Base-by-base conservation (phyloP, 2,888 invertebrate genomes). In the Drosophila koepferae region DNA sequence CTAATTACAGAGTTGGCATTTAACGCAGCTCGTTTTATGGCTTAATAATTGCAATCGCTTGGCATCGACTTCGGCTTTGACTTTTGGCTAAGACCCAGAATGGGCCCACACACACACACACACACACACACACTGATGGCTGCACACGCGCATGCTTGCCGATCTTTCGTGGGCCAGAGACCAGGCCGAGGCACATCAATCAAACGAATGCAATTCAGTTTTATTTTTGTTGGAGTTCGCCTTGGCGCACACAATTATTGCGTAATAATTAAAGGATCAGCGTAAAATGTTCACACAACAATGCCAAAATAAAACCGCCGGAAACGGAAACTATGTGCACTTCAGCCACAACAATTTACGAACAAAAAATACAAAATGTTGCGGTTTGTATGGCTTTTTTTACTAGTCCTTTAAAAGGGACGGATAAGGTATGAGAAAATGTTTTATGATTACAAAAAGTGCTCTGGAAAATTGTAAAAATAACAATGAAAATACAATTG, bases 1-100 rank as follows among this genome's bases (percentile, higher is more conserved):
- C 91, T 91, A 91, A 91, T 91, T 91, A 91, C 90, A 91, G 91
- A 79, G 83, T 74, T 68, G 79, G 80, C 78, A 86, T 81, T 90
- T 87, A 80, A 74, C 78, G 78, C 70, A 81, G 74, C 65, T 63
- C 75, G 80, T 83, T 88, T 90, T 90, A 90, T 84, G 84, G 74
- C 89, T 90, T 82, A 82, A 89, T 90, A 86, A 89, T 90, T 90
- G 84, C 81, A 73, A 75, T 81, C 85, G 79, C 12, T 72, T 78
- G 55, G 63, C 73, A 31, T 38, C 46, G 72, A 43, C 67, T 74
- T 69, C 31, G 55, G 56, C 64, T 72, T 60, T 54, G 77, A 62
- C 51, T 58, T 69, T 61, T 43, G 66, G 46, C 66, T 23, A 72
- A 69, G 62, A 72, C 54, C 56, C 56, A 20, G 49, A 54, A 38